Conservation (phyloP, 1,140 invertebrate genomes). For the Coelopa frigida region DNA sequence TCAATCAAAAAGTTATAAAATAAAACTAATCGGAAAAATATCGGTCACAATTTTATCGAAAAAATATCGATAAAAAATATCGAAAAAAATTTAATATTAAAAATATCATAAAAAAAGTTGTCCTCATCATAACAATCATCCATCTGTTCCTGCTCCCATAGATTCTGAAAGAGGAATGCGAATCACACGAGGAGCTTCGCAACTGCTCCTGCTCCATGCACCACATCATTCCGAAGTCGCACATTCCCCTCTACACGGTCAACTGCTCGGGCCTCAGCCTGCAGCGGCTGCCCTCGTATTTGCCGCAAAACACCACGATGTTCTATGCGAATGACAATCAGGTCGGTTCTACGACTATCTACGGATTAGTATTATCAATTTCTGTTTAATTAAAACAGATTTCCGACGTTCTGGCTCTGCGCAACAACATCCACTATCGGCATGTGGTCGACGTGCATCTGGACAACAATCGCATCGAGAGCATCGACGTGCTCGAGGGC, state of each 20-base stretch:
- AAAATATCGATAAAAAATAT: not conserved
- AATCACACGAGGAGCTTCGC: constrained; percentile 26
- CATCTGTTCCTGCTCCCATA: constrained; percentile 5
- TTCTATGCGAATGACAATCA: constrained; percentile 34
- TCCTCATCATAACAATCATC: not conserved
- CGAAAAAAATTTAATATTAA: not conserved
- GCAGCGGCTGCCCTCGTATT: constrained; percentile 24
- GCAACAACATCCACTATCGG: constrained; percentile 57
- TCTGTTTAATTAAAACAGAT: constrained; percentile 48
- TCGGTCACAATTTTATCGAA: no score
- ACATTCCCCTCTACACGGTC: constrained; percentile 48
- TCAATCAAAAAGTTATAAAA: no score
- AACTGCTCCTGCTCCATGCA: constrained; percentile 36
- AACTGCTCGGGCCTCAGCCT: constrained; percentile 36
- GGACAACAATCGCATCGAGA: constrained; percentile 64
- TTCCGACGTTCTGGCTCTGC: constrained; percentile 53
- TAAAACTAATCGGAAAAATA: no score
- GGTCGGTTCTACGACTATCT: constrained; percentile 16
- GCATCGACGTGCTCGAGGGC: constrained; percentile 64
- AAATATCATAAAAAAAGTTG: not conserved
- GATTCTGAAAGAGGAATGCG: constrained; percentile 27
- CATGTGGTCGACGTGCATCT: constrained; percentile 64
- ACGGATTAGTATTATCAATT: not conserved
- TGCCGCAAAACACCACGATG: constrained; percentile 37
- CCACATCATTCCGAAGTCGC: constrained; percentile 33